A percentile compares a stretch with the other conserved stretches of the same genome.
Evolutionary conservation across 2,113 vertebrate genomes (phyloP).

Genomic region (Salvator merianae): DNA sequence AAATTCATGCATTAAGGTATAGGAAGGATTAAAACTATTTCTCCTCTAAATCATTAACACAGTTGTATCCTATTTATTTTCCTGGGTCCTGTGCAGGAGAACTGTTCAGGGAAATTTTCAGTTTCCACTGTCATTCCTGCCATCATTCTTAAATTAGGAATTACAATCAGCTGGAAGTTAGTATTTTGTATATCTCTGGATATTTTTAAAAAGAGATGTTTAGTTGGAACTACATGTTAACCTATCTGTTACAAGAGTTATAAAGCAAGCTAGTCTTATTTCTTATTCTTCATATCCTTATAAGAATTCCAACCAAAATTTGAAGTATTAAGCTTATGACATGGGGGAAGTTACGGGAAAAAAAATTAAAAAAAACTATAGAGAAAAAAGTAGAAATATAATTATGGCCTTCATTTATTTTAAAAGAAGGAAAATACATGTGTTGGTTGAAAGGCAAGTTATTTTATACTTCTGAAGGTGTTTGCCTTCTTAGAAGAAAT

Average conservation of each 20-base stretch:
- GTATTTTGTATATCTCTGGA: background rate
- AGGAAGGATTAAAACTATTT: background rate
- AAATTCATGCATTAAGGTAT: slow-evolving; percentile 3
- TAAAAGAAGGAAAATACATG: background rate
- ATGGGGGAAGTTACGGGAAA: slow-evolving; percentile 26
- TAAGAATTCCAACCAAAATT: slow-evolving; percentile 19
- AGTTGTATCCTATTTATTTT: background rate
- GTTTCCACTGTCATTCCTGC: background rate
- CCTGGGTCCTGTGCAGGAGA: background rate
- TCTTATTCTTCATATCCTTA: slow-evolving; percentile 11
- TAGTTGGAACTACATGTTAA: slow-evolving; percentile 33
- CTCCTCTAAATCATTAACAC: background rate
- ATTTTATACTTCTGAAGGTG: background rate
- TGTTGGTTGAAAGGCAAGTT: slow-evolving; percentile 4
- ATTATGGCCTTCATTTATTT: background rate
- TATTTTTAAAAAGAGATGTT: background rate
- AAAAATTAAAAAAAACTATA: background rate
- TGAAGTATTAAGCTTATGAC: slow-evolving; percentile 7
- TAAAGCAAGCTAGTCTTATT: slow-evolving; percentile 17
- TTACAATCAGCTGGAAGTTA: slow-evolving; percentile 29
- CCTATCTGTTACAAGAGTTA: background rate
- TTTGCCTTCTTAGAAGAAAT: background rate
- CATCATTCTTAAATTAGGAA: slow-evolving; percentile 13
- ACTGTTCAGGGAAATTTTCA: background rate
- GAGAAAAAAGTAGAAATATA: slow-evolving; percentile 22